Base-by-base conservation (phyloP, 2,888 invertebrate species). In the Hypolimnas misippus region DNA sequence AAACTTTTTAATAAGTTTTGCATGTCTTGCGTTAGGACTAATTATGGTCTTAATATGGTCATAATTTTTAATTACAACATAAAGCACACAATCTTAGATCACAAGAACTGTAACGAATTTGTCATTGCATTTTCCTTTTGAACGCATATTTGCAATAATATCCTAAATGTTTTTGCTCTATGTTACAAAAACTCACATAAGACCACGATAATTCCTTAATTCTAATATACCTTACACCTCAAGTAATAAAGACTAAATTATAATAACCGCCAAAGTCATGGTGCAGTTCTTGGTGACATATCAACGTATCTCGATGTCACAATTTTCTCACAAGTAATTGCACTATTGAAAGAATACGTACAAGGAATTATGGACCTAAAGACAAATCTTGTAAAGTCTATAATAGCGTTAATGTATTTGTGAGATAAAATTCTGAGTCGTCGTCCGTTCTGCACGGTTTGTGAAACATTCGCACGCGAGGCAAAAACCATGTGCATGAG, bases 301-400 rank as follows among this genome's bases (percentile, higher is more conserved):
- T 64, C 56, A 54, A 40, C 16, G 42, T 51, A 60, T 60, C 46
- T 33, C 52, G 53, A 53, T 65, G 65, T 38, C 63, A 63, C 59
- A 52, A 66, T 54, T 57, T 63, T 66, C 63, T 54, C 66, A 66
- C 60, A 60, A 49, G 33, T 62, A 59, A 42, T 53, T 49, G 31
- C 29, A 31, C 21, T 14, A 59, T 46, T 25, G 21, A 19, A 12
- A 14, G 19, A 58, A 58, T 52, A 21, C 3, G 8, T 19, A n/a
- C 33, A 35, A 7, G 0, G 7, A 4, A 58, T 52, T 21, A 12
- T 14, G 6, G 6, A 2, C 14, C 25, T 52, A 40, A 58, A 8
- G 0, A 1, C 3, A 0, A n/a, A 12, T 1, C 0, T 0, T 0
- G 14, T 52, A 58, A 16, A n/a, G 1, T 0, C 12, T 25, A 33